These are phyloP conservation scores for Alloplasta piceator DNA, from an alignment of 2,888 invertebrate genomes.

Conservation along the genomic window DNA sequence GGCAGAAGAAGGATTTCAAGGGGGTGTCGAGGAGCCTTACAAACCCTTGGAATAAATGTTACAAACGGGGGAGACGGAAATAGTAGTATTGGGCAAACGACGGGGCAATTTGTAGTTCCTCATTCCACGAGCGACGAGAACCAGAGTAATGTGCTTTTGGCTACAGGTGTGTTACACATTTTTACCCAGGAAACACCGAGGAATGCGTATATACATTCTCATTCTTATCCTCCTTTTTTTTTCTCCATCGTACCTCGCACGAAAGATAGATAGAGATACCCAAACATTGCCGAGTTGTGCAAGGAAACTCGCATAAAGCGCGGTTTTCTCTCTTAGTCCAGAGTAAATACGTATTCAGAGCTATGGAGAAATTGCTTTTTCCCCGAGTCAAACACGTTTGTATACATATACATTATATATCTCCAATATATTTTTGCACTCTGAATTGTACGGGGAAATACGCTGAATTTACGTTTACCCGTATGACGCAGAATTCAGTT, in stretches of 20 bases:
- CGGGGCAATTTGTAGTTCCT: constrained; percentile 18
- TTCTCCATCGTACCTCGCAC: constrained; percentile 6
- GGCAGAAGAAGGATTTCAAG: background rate
- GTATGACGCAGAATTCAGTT: too few species aligned
- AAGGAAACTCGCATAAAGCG: constrained; percentile 27
- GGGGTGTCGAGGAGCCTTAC: too few species aligned
- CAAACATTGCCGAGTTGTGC: constrained; percentile 32
- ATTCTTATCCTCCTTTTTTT: constrained; percentile 21
- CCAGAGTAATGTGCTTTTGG: constrained; percentile 20
- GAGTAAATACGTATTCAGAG: constrained; percentile 59
- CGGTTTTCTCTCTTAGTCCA: constrained; percentile 17
- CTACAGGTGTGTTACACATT: constrained; percentile 24
- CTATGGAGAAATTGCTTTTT: constrained; percentile 66
- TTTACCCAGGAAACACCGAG: constrained; percentile 34
- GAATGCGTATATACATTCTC: constrained; percentile 34
- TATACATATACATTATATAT: too few species aligned
- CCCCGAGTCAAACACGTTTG: constrained; percentile 4
- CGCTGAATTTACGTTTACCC: too few species aligned
- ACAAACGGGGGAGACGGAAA: too few species aligned
- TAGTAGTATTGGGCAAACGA: background rate
- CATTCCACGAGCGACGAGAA: constrained; percentile 6
- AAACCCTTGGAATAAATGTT: too few species aligned
- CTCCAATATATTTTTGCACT: too few species aligned
- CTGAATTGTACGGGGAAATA: too few species aligned
- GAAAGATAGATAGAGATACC: constrained; percentile 26